Conservation (phyloP, 1,140 invertebrate species). For the Cydia amplana region DNA sequence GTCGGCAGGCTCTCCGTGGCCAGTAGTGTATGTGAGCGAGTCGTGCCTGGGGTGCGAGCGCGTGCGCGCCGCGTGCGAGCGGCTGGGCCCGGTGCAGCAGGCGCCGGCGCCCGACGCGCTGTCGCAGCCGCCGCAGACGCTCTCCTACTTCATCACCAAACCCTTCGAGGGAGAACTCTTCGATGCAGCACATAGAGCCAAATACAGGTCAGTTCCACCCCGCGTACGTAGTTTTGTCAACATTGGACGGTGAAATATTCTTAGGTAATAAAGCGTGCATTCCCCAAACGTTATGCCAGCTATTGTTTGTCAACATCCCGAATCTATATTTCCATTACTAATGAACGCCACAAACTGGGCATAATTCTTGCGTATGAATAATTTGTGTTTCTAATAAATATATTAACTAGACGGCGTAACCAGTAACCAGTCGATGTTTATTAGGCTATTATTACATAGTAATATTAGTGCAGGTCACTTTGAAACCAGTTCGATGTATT, state of each 20-base stretch:
- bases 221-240: background rate
- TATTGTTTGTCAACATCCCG: conserved; percentile 8
- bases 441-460: too few relatives aligned
- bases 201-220: conserved; percentile 64
- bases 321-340: background rate
- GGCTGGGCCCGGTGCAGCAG: conserved; percentile 62
- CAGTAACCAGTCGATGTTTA: too few relatives aligned
- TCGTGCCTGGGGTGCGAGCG: conserved; percentile 71
- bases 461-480: too few relatives aligned
- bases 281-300: background rate
- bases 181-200: conserved; percentile 71
- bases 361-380: background rate
- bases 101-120: conserved; percentile 57
- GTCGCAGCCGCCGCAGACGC: conserved; percentile 57
- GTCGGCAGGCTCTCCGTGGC: conserved; percentile 60
- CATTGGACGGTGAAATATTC: background rate
- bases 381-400: too few relatives aligned
- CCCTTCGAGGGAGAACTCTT: conserved; percentile 70
- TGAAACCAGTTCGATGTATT: too few relatives aligned
- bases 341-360: conserved; percentile 6
- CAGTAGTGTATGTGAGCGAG: conserved; percentile 66
- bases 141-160: conserved; percentile 65
- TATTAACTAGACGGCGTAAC: too few relatives aligned
- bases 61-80: conserved; percentile 68
- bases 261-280: background rate